Evolutionary conservation across 2,888 invertebrate species (phyloP).

Genomic region (Volucella inanis): DNA sequence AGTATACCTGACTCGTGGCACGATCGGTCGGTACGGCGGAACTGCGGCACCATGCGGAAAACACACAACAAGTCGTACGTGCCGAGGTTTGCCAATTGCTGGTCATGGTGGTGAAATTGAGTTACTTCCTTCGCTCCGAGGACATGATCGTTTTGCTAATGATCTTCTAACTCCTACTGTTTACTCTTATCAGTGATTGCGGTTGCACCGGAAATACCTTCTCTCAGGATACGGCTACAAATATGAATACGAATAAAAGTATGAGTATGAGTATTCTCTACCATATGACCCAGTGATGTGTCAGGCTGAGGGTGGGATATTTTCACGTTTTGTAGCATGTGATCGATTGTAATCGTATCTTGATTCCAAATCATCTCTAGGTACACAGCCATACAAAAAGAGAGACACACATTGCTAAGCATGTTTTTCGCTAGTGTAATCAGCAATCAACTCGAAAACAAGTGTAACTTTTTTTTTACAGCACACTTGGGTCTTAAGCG

Average conservation of each 20-base stretch:
- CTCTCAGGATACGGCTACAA: background rate
- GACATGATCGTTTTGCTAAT: slow-evolving; percentile 63
- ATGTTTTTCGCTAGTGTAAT: slow-evolving; percentile 6
- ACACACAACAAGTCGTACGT: slow-evolving; percentile 36
- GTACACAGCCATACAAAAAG: slow-evolving; percentile 1
- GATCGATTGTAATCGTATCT: slow-evolving; percentile 54
- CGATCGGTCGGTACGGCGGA: background rate
- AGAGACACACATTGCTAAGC: slow-evolving; percentile 20
- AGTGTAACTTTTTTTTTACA: slow-evolving; percentile 14
- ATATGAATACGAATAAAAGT: too few species aligned
- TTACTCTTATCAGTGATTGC: background rate
- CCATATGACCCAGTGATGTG: slow-evolving; percentile 11
- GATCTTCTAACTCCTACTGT: slow-evolving; percentile 10
- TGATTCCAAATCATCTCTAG: slow-evolving; percentile 5
- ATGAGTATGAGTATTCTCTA: background rate
- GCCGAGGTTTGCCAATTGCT: slow-evolving; percentile 45
- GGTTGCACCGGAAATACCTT: slow-evolving; percentile 48
- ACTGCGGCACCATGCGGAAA: slow-evolving; percentile 18
- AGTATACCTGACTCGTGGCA: slow-evolving; percentile 56
- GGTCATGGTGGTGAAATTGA: slow-evolving; percentile 48
- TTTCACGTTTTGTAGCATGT: slow-evolving; percentile 53
- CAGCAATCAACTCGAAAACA: slow-evolving; percentile 43
- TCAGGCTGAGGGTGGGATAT: slow-evolving; percentile 7
- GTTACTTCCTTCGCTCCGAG: slow-evolving; percentile 44
- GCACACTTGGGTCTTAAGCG: slow-evolving; percentile 3